Evolutionary conservation across 2,797 vertebrate species (phyloP), one percentile per base, ranked within the genome.

Genomic region (Limnodromus scolopaceus): DNA sequence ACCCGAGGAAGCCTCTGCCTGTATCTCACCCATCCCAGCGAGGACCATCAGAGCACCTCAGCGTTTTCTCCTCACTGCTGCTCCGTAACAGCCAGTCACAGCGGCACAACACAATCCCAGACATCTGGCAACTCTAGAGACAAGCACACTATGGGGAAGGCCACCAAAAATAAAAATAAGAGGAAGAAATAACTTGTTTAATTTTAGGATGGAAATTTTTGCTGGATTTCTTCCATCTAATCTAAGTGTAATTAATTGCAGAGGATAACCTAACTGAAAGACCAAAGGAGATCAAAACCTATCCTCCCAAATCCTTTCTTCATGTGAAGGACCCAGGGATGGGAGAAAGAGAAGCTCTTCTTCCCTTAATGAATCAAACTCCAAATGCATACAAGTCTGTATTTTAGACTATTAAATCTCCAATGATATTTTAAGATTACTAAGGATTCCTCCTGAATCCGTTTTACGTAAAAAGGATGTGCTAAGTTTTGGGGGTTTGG

Each of bases 131-230:
- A 38, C 65, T 57, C 66, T 7, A 13, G 34, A 70, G 64, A 53
- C 39, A n/a, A 1, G 1, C 36, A 51, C n/a, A 7, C 39, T 2
- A 0, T 0, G 0, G 51, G 28, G 46, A 91, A 95, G 11, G n/a
- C 34, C 83, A 92, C 17, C 38, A 48, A 27, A 51, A 49, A 32
- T 15, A 48, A 89, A 84, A 84, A 41, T 11, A 65, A 55, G 32
- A 79, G 18, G 54, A 28, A 72, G 16, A 76, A 68, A 43, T 1
- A 57, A n/a, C 27, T 71, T 41, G 13, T 13, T 81, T 65, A 39
- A 78, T 61, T 68, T 86, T 49, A 70, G 27, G 66, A 63, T n/a
- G 7, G 43, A 68, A 58, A 24, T 20, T 69, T 70, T 55, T 70
- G 7, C 46, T 81, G 2, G 24, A 63, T 87, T 83, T 71, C 39